These are phyloP conservation scores for Stictocephala bisonia DNA, from an alignment of 2,888 invertebrate species.

Conservation along the genomic window DNA sequence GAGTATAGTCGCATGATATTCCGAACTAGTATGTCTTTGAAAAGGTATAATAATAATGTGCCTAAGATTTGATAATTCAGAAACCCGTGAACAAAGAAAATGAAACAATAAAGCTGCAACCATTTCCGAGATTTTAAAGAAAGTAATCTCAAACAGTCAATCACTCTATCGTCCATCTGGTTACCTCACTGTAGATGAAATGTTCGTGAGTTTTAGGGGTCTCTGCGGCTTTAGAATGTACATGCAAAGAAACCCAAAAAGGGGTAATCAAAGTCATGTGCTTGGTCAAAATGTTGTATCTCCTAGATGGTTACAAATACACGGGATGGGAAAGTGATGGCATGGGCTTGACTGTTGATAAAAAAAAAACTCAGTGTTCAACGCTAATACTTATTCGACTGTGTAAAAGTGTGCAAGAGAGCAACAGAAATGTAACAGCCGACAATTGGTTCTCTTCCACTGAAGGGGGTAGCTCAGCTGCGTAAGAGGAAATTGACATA, in stretches of 20 bases:
- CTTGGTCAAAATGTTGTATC: not conserved
- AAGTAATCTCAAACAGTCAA: conserved; percentile 15
- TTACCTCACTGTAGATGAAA: not conserved
- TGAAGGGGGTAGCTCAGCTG: not conserved
- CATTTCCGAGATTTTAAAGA: conserved; percentile 2
- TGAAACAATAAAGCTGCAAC: not conserved
- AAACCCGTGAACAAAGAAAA: conserved; percentile 4
- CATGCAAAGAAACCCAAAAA: conserved; percentile 2
- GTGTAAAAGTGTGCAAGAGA: not conserved
- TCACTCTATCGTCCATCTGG: not conserved
- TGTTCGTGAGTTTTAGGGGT: not conserved
- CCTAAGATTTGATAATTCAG: not conserved
- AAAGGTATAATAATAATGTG: conserved; percentile 1
- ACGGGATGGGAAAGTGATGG: conserved; percentile 10
- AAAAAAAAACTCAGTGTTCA: too few species aligned
- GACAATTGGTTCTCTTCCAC: not conserved
- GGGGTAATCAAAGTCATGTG: conserved; percentile 5
- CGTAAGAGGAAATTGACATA: conserved; percentile 4
- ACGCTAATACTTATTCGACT: not conserved
- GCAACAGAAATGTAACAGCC: not conserved
- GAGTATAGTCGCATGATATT: conserved; percentile 6
- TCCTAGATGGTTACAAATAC: not conserved
- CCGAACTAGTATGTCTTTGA: not conserved
- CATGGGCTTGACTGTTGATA: not conserved
- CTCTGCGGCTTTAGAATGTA: not conserved